Evolutionary conservation across 2,888 invertebrate species (phyloP).

Genomic region (Aphidius colemani): DNA sequence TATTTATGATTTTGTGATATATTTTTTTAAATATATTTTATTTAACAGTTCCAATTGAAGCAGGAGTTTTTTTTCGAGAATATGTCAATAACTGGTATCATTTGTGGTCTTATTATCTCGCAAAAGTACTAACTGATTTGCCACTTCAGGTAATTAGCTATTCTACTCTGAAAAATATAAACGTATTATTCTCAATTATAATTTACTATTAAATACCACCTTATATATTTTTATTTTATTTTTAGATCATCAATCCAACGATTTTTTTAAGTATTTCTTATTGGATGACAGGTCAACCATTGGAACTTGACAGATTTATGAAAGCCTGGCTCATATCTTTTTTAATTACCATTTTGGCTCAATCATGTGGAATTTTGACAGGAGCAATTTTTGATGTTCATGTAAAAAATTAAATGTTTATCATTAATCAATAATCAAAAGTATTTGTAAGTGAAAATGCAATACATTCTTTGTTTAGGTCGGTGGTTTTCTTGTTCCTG

Average conservation of each 20-base stretch:
- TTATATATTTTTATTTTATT: slow-evolving; percentile 32
- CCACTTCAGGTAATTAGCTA: slow-evolving; percentile 68
- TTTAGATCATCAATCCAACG: slow-evolving; percentile 74
- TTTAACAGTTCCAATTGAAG: slow-evolving; percentile 72
- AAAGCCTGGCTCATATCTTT: slow-evolving; percentile 72
- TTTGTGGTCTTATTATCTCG: slow-evolving; percentile 72
- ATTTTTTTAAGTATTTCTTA: slow-evolving; percentile 75
- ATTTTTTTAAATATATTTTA: slow-evolving; percentile 21
- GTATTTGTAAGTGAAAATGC: background rate
- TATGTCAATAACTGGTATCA: slow-evolving; percentile 81
- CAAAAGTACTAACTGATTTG: slow-evolving; percentile 75
- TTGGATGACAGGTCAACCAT: slow-evolving; percentile 78
- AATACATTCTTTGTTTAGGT: slow-evolving; percentile 61
- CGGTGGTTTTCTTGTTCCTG: slow-evolving; percentile 79
- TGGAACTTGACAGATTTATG: slow-evolving; percentile 66
- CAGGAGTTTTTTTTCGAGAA: slow-evolving; percentile 73
- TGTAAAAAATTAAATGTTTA: slow-evolving; percentile 55
- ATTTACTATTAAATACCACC: no score
- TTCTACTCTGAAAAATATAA: background rate
- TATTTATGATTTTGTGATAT: slow-evolving; percentile 10
- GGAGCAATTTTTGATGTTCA: slow-evolving; percentile 74
- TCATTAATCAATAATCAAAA: background rate
- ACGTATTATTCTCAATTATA: background rate
- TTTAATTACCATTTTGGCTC: slow-evolving; percentile 74
- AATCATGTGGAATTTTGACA: slow-evolving; percentile 75